These are phyloP conservation scores for Parapristionchus giblindavisi DNA, from an alignment of 2,888 invertebrate species.

Conservation along the genomic window DNA sequence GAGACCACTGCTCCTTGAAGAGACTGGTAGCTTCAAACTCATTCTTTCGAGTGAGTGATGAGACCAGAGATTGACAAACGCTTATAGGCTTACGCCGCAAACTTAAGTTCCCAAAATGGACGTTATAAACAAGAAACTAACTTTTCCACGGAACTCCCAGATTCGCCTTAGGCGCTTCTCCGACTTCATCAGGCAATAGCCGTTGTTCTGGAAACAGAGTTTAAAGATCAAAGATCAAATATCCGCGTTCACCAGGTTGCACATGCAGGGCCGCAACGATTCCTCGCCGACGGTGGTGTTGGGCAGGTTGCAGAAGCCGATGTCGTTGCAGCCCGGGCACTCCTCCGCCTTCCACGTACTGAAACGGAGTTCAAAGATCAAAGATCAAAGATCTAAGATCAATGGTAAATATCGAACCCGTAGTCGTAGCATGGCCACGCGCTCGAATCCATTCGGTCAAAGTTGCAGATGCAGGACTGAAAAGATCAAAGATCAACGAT, in stretches of 20 bases:
- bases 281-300: constrained; percentile 57
- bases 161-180: constrained; percentile 59
- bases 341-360: constrained; percentile 61
- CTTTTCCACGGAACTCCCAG: constrained; percentile 66
- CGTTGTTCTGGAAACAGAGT: constrained; percentile 38
- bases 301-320: constrained; percentile 68
- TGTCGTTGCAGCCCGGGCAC: constrained; percentile 66
- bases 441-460: constrained; percentile 62
- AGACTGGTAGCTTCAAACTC: no score
- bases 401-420: constrained; percentile 41
- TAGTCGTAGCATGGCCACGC: constrained; percentile 67
- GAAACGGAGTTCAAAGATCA: constrained; percentile 19
- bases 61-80: no score
- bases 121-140: constrained; percentile 4
- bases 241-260: constrained; percentile 55
- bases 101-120: no score
- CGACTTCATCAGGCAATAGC: constrained; percentile 64
- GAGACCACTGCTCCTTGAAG: no score
- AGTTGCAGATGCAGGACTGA: constrained; percentile 64
- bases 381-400: not conserved
- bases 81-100: no score
- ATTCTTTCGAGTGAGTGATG: no score
- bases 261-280: constrained; percentile 59
- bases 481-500: not conserved
- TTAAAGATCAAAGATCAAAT: not conserved